These are phyloP conservation scores for Sterna hirundo DNA, from an alignment of 2,113 vertebrate species.

Conservation along the genomic window DNA sequence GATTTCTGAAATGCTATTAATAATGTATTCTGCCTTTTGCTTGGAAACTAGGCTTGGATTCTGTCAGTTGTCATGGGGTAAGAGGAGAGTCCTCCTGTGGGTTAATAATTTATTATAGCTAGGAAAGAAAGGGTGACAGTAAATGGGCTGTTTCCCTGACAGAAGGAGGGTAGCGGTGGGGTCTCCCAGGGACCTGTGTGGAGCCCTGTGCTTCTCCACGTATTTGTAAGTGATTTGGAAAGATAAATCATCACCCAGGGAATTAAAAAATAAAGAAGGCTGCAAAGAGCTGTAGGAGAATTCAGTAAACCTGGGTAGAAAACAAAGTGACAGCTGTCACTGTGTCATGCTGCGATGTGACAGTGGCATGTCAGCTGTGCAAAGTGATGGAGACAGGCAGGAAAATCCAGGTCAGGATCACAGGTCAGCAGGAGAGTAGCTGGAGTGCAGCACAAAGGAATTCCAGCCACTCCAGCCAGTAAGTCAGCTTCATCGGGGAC, in stretches of 20 bases:
- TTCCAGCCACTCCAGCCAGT: neutral
- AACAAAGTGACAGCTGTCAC: neutral
- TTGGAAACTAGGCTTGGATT: neutral
- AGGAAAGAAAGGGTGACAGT: neutral
- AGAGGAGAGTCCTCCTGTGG: neutral
- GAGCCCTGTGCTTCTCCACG: neutral
- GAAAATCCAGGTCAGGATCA: neutral
- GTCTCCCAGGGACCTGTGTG: neutral
- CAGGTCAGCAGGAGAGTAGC: neutral
- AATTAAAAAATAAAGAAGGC: neutral
- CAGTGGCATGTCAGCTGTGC: neutral
- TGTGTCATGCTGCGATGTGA: neutral
- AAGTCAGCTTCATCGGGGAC: neutral
- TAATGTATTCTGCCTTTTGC: neutral
- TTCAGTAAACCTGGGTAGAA: neutral
- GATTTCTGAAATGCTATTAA: neutral
- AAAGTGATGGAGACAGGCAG: neutral
- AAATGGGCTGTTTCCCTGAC: neutral
- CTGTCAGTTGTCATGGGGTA: neutral
- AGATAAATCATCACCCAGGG: neutral
- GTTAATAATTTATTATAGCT: neutral
- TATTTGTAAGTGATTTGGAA: neutral
- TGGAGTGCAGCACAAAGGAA: neutral
- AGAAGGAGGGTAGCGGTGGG: neutral
- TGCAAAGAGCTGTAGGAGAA: neutral